Percentiles rank a stretch among this genome's conserved stretches.
Conservation (phyloP, 2,888 invertebrate species). For the Globia sparganii region DNA sequence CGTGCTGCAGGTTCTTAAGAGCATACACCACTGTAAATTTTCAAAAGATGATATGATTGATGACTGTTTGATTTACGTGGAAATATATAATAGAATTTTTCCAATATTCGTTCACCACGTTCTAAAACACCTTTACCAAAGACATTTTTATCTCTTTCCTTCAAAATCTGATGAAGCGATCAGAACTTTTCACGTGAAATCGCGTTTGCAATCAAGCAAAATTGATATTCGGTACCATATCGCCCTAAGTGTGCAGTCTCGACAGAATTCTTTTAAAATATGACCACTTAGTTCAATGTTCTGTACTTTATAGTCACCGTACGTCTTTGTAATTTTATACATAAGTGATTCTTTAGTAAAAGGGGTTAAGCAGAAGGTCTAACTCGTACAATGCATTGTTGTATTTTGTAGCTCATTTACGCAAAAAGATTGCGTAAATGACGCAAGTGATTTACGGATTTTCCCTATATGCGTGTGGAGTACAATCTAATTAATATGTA, state of each 20-base stretch:
- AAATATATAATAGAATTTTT: conserved; percentile 19
- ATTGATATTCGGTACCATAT: conserved; percentile 55
- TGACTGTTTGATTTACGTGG: neutral
- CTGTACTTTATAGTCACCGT: conserved; percentile 62
- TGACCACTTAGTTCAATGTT: conserved; percentile 52
- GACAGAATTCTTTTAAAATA: conserved; percentile 43
- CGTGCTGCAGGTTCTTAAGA: neutral
- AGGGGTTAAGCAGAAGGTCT: conserved; percentile 17
- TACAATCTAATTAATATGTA: neutral
- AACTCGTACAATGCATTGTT: neutral
- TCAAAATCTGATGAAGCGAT: conserved; percentile 25
- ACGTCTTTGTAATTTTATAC: conserved; percentile 53
- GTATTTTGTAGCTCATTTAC: neutral
- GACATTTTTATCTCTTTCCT: conserved; percentile 8
- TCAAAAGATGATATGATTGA: neutral
- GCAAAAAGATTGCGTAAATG: neutral
- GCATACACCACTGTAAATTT: neutral
- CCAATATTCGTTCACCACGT: neutral
- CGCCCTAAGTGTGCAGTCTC: conserved; percentile 46
- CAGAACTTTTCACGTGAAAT: conserved; percentile 43
- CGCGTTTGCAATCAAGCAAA: conserved; percentile 33
- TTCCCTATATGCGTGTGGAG: neutral
- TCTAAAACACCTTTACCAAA: neutral
- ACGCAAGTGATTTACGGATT: neutral
- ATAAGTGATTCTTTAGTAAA: conserved; percentile 6